These are phyloP conservation scores for Plusia festucae DNA, from an alignment of 2,888 invertebrate genomes.

Conservation along the genomic window DNA sequence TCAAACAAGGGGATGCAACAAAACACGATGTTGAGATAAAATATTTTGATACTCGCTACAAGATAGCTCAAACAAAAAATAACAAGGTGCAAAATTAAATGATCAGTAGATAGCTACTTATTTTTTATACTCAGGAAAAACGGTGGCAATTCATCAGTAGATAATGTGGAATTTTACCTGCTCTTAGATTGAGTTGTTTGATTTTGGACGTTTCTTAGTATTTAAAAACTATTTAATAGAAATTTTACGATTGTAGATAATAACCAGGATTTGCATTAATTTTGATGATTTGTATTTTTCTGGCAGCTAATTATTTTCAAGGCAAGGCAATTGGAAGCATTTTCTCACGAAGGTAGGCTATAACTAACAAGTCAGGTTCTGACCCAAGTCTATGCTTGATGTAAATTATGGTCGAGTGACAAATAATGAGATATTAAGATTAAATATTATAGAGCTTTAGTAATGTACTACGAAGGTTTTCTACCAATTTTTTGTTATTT, in stretches of 20 bases:
- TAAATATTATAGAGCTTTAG: too few relatives aligned
- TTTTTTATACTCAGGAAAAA: not conserved
- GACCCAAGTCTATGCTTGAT: too few relatives aligned
- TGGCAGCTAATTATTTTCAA: slow-evolving; percentile 11
- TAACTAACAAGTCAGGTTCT: too few relatives aligned
- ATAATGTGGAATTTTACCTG: slow-evolving; percentile 42
- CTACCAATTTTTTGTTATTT: too few relatives aligned
- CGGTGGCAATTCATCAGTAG: not conserved
- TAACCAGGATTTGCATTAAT: slow-evolving; percentile 37
- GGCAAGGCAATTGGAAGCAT: not conserved
- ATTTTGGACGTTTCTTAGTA: slow-evolving; percentile 33
- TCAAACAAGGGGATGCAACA: slow-evolving; percentile 50
- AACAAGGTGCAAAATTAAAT: slow-evolving; percentile 40
- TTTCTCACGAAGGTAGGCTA: not conserved
- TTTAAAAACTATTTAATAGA: slow-evolving; percentile 37
- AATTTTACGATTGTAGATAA: slow-evolving; percentile 51
- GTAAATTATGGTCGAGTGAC: too few relatives aligned
- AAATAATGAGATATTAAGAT: too few relatives aligned
- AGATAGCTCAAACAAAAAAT: slow-evolving; percentile 54
- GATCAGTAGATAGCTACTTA: slow-evolving; percentile 27
- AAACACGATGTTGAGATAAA: slow-evolving; percentile 63
- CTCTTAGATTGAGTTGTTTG: slow-evolving; percentile 50
- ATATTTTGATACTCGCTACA: slow-evolving; percentile 57
- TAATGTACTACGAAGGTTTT: too few relatives aligned
- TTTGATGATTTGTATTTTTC: slow-evolving; percentile 18